Conservation (phyloP, 2,113 vertebrate species). For the Eonycteris spelaea region DNA sequence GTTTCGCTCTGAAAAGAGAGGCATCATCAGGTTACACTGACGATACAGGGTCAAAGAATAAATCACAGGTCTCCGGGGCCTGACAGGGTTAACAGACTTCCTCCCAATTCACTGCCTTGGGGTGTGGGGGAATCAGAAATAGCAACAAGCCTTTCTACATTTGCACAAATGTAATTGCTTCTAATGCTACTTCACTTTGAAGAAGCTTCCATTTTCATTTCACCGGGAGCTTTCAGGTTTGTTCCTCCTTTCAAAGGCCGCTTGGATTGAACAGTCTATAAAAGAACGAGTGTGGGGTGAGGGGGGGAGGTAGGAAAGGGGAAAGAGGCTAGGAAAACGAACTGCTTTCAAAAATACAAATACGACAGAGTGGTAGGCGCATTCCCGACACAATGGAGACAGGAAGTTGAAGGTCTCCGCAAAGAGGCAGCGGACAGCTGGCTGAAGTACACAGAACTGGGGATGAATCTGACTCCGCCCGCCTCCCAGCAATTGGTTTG, state of each 20-base stretch:
- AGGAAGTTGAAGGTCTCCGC: not conserved
- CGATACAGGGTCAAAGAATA: not conserved
- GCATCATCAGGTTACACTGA: not conserved
- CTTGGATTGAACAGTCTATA: not conserved
- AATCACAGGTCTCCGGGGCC: rapidly evolving
- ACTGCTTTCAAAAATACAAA: not conserved
- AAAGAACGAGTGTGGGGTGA: not conserved
- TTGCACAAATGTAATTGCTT: constrained; percentile 54
- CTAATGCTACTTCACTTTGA: constrained; percentile 42
- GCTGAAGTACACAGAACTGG: not conserved
- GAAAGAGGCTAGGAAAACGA: not conserved
- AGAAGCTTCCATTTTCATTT: not conserved
- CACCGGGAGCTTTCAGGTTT: not conserved
- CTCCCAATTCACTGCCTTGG: not conserved
- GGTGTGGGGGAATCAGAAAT: not conserved
- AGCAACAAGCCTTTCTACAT: not conserved
- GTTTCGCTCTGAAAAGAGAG: not conserved
- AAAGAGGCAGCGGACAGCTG: not conserved
- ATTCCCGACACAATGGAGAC: not conserved
- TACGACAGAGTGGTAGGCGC: not conserved
- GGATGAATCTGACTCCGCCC: not conserved
- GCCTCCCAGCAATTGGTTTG: no score
- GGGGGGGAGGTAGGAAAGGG: not conserved
- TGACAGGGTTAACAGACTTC: not conserved
- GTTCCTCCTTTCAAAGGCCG: not conserved